These are phyloP conservation scores for Psilopogon haemacephalus DNA, from an alignment of 2,113 vertebrate species.

Conservation along the genomic window DNA sequence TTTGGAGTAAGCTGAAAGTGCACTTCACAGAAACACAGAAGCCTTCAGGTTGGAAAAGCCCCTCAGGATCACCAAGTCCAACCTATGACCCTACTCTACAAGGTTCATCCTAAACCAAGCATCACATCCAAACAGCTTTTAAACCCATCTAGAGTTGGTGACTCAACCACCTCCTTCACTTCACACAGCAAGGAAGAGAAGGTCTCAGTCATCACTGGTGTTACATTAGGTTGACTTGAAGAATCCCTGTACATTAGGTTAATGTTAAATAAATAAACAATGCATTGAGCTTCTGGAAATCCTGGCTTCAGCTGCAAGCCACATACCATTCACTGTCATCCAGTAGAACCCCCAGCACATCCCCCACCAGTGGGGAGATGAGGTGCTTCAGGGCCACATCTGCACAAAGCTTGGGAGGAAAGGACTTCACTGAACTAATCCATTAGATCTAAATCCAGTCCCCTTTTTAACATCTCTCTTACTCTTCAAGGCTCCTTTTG, in stretches of 20 bases:
- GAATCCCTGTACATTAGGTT: not conserved
- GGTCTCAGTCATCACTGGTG: not conserved
- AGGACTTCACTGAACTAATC: not conserved
- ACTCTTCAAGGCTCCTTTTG: not conserved
- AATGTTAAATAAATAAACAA: not conserved
- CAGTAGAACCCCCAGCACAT: not conserved
- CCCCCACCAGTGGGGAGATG: not conserved
- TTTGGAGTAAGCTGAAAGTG: not conserved
- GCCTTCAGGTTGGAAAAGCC: no score
- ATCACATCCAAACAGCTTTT: no score
- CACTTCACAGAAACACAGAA: not conserved
- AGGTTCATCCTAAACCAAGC: no score
- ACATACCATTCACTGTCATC: accelerated
- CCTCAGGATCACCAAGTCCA: no score
- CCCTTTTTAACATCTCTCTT: not conserved
- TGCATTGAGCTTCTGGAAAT: not conserved
- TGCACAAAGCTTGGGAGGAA: not conserved
- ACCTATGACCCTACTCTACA: no score
- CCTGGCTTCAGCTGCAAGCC: not conserved
- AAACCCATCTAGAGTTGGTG: no score
- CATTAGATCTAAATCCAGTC: not conserved
- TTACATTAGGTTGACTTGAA: not conserved
- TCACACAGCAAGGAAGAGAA: not conserved
- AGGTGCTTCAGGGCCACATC: accelerated
- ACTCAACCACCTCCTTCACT: no score